Percentiles rank a stretch among this genome's conserved stretches.
Evolutionary conservation across 1,140 invertebrate species (phyloP).

Genomic region (Chironomus tepperi): DNA sequence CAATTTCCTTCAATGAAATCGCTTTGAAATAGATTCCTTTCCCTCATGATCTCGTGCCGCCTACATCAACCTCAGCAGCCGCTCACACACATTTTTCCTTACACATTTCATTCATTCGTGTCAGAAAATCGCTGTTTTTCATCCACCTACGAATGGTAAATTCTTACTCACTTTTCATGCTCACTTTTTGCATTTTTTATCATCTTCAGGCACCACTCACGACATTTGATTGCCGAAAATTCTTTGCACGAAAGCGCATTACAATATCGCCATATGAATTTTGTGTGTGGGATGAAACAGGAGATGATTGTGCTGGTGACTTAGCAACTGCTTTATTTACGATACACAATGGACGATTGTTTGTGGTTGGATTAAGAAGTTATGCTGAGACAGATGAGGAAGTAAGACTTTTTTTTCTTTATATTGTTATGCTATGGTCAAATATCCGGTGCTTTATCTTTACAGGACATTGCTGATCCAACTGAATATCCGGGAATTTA

Average conservation of each 20-base stretch:
- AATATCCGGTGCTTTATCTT: neutral
- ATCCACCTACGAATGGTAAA: too few species aligned
- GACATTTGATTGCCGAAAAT: conserved; percentile 18
- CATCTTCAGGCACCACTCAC: neutral
- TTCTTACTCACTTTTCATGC: neutral
- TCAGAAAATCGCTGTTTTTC: too few species aligned
- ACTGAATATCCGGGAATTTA: neutral
- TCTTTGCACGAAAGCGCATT: conserved; percentile 3
- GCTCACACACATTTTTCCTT: too few species aligned
- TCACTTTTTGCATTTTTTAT: neutral
- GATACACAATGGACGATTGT: neutral
- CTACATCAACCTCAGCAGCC: too few species aligned
- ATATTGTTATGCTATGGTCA: neutral
- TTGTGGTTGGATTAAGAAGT: neutral
- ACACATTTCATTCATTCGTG: too few species aligned
- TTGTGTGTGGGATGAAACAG: conserved; percentile 20
- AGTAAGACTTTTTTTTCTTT: neutral
- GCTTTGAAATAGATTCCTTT: too few species aligned
- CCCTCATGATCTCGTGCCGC: too few species aligned
- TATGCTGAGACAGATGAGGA: conserved; percentile 20
- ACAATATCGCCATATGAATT: neutral
- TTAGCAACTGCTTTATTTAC: neutral
- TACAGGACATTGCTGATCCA: neutral
- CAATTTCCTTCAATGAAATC: too few species aligned
- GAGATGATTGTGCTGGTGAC: conserved; percentile 5